These are phyloP conservation scores for Melipona quadrifasciata DNA, from an alignment of 1,140 invertebrate genomes.

Conservation along the genomic window DNA sequence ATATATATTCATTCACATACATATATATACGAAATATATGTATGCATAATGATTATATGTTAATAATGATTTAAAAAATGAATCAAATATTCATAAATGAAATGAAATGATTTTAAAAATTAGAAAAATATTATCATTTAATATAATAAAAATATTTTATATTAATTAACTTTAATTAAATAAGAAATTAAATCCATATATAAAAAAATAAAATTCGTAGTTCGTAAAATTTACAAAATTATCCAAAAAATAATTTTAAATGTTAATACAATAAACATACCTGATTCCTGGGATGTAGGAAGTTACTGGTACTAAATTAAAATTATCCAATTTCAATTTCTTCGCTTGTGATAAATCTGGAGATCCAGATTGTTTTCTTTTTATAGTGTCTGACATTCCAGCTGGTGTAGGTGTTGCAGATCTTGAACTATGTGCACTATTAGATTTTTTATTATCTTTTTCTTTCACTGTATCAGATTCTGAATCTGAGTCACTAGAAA, in stretches of 20 bases:
- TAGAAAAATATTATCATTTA: neutral
- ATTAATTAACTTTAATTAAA: neutral
- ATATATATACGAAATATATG: too few relatives aligned
- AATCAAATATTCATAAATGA: too few relatives aligned
- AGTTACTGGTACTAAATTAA: conserved; percentile 74
- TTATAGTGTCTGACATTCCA: conserved; percentile 68
- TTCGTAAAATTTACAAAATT: neutral
- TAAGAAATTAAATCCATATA: neutral
- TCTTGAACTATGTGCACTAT: conserved; percentile 84
- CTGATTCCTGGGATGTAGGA: conserved; percentile 80
- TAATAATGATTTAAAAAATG: too few relatives aligned
- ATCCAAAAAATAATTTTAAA: neutral
- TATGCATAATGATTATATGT: too few relatives aligned
- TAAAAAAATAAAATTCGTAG: too few relatives aligned
- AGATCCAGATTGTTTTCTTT: conserved; percentile 81
- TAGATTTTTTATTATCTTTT: conserved; percentile 80
- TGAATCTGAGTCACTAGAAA: conserved; percentile 89
- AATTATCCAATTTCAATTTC: conserved; percentile 84
- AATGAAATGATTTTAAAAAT: too few relatives aligned
- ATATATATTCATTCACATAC: too few relatives aligned
- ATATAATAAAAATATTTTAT: neutral
- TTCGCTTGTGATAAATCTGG: conserved; percentile 84
- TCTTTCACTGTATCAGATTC: conserved; percentile 84
- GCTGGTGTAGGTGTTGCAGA: conserved; percentile 84
- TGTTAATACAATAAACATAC: conserved; percentile 60